phyloP scores from a whole-genome alignment of 92 coral and sea anemone genomes.

The Plumapathes pennacea region DNA sequence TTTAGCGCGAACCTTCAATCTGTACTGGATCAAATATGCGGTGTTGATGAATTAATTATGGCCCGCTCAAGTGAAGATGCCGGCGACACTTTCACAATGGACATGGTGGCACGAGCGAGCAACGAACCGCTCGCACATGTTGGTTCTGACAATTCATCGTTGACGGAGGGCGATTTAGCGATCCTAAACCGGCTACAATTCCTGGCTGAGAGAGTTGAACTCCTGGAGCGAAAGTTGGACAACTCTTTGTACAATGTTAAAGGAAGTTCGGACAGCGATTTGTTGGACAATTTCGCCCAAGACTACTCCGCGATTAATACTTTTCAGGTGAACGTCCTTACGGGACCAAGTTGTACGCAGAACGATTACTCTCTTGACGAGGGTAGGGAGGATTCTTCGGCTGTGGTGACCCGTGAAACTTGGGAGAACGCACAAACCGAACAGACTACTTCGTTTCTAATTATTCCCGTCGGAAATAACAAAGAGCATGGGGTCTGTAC shows the following conservation, averaged over 20 bases:
- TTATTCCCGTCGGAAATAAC: slow-evolving; percentile 73
- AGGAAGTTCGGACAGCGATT: slow-evolving; percentile 19
- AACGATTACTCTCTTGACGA: background rate
- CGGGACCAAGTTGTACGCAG: slow-evolving; percentile 12
- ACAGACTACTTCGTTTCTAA: slow-evolving; percentile 54
- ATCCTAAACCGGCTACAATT: slow-evolving; percentile 64
- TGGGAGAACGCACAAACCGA: slow-evolving; percentile 46
- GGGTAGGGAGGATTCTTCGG: background rate
- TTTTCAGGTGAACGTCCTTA: slow-evolving; percentile 28
- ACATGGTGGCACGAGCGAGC: no score
- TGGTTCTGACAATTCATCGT: no score
- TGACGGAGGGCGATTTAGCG: slow-evolving; percentile 28
- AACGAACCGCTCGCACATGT: no score
- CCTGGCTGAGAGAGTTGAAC: slow-evolving; percentile 68
- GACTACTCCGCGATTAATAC: slow-evolving; percentile 14
- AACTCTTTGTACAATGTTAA: slow-evolving; percentile 14
- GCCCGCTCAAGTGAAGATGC: no score
- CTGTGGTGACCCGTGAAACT: background rate
- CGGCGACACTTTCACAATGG: no score
- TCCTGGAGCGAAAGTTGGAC: slow-evolving; percentile 62
- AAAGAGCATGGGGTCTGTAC: slow-evolving; percentile 33
- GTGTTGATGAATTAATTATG: no score
- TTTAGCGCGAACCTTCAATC: no score
- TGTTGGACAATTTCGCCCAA: slow-evolving; percentile 16
- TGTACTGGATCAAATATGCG: no score